Evolutionary conservation across 2,888 invertebrate genomes (phyloP), one percentile per base, ranked within the genome.

Genomic region (Pachydiplax longipennis): DNA sequence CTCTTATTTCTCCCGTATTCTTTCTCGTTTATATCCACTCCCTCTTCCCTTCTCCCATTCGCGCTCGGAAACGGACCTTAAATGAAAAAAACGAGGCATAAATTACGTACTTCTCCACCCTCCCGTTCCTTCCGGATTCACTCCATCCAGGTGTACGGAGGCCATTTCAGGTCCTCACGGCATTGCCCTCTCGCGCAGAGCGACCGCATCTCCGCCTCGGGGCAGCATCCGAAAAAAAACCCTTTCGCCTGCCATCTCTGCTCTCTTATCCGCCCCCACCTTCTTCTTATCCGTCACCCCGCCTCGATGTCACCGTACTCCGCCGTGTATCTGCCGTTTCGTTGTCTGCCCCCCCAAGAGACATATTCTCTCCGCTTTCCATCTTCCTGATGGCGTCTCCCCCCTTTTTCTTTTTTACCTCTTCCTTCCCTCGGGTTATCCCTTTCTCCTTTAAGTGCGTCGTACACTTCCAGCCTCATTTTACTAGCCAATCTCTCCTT

Each of bases 401-500:
- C 37, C 37, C 5, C 37, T 61, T 61, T n/a, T 61, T 15, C 15
- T 15, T 15, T n/a, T 48, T 82, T 22, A 25, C 83, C 82, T 15
- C 25, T 82, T 12, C 82, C 25, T 53, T 83, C 48, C n/a, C 83
- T 44, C 22, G 65, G 37, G 61, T 37, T 37, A 58, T 61, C 15
- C 22, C 22, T 37, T n/a, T 35, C 37, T 61, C 31, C 65, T 61
- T 87, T 87, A 65, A 61, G 87, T 87, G 87, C 87, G 31, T 58
- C 35, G 83, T 31, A 58, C 83, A 58, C 58, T 83, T 83, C 35
- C 58, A 48, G 83, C 13, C 87, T 37, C 87, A 37, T 87, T 87
- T 87, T 65, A 87, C 87, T 58, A 37, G 61, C 87, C 87, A 87
- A 87, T 87, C 61, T 61, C 87, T 37, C 35, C 58, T 83, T 83